Evolutionary conservation across 2,113 vertebrate genomes (phyloP).

Genomic region (Lichenostomus cassidix): DNA sequence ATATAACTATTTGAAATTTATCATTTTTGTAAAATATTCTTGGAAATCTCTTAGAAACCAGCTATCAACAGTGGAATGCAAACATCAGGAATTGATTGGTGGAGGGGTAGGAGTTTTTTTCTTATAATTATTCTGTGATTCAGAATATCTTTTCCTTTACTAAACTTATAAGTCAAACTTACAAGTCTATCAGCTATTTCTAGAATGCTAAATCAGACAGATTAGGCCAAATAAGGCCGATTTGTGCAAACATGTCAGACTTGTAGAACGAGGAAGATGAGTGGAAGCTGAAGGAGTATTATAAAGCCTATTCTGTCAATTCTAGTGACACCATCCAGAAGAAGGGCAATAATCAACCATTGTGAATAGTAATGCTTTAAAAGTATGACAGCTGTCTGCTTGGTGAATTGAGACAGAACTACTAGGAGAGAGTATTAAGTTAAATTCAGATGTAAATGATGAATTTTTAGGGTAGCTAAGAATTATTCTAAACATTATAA

Average conservation of each 20-base stretch:
- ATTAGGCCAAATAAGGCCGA: neutral
- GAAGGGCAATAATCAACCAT: neutral
- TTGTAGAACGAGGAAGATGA: neutral
- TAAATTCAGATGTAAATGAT: neutral
- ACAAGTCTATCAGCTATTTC: neutral
- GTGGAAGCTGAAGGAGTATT: neutral
- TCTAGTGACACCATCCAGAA: neutral
- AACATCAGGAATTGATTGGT: neutral
- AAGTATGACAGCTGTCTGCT: neutral
- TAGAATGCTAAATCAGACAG: neutral
- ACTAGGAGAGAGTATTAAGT: neutral
- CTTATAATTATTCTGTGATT: neutral
- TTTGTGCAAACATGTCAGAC: neutral
- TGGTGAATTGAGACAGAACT: neutral
- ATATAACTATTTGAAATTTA: neutral
- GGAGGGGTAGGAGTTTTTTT: rapidly evolving
- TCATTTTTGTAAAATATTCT: neutral
- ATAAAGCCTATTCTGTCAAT: neutral
- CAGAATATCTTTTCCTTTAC: neutral
- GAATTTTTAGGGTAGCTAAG: neutral
- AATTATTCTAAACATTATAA: neutral
- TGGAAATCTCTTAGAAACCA: neutral
- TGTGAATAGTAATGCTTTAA: neutral
- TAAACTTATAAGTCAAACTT: neutral
- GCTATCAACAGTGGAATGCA: neutral